Percentiles rank a stretch among this genome's conserved stretches.
Evolutionary conservation across 2,113 vertebrate genomes (phyloP).

Genomic region (Brachyhypopomus occidentalis): DNA sequence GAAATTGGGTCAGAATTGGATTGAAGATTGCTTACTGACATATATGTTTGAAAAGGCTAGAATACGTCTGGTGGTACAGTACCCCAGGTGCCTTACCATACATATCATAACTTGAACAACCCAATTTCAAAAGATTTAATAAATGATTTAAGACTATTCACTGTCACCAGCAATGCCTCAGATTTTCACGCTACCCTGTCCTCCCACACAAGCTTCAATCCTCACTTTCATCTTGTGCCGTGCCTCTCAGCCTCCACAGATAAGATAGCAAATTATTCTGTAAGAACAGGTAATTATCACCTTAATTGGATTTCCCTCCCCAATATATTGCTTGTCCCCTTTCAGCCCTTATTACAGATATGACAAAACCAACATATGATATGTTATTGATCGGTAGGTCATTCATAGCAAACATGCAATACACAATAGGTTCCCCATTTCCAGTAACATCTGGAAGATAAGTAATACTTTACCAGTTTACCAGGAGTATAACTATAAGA

Average conservation of each 20-base stretch:
- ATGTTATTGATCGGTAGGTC: too few relatives aligned
- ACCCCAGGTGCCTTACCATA: not conserved
- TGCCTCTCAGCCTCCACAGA: not conserved
- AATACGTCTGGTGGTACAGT: not conserved
- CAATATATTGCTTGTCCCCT: not conserved
- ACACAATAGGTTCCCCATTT: not conserved
- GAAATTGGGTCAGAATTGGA: not conserved
- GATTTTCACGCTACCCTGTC: not conserved
- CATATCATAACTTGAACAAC: conserved; percentile 10
- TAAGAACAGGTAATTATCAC: not conserved
- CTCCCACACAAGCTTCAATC: not conserved
- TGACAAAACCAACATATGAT: not conserved
- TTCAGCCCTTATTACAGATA: not conserved
- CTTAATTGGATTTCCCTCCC: not conserved
- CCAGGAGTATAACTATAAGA: too few relatives aligned
- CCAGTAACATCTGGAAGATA: too few relatives aligned
- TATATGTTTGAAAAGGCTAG: not conserved
- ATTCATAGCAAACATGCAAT: not conserved
- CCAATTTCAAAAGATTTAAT: conserved; percentile 7
- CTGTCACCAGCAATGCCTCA: not conserved
- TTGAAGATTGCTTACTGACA: not conserved
- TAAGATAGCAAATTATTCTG: not conserved
- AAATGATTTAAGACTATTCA: conserved; percentile 25
- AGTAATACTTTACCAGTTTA: too few relatives aligned
- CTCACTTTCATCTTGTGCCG: not conserved